Percentiles rank a stretch among this genome's conserved stretches.
phyloP scores from a whole-genome alignment of 2,888 invertebrate genomes.

The Patella depressa region DNA sequence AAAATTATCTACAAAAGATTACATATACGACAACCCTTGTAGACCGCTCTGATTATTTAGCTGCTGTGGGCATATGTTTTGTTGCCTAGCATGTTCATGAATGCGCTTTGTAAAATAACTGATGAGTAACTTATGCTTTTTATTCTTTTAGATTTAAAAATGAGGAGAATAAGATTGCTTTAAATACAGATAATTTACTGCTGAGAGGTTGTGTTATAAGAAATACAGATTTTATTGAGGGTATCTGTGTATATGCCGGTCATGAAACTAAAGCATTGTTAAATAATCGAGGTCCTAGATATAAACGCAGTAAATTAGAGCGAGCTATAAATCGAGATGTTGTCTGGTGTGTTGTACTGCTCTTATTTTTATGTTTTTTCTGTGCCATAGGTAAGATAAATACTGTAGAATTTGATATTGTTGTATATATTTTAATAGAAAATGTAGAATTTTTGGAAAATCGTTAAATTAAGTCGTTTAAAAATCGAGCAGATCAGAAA shows the following conservation, averaged over 20 bases:
- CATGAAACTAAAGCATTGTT: slow-evolving; percentile 98
- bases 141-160: slow-evolving; percentile 73
- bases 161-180: slow-evolving; percentile 66
- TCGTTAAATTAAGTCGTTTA: too few relatives aligned
- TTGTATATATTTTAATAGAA: too few relatives aligned
- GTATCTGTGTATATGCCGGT: slow-evolving; percentile 95
- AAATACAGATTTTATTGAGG: slow-evolving; percentile 96
- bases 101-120: too few relatives aligned
- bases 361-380: slow-evolving; percentile 89
- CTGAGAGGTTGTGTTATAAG: slow-evolving; percentile 94
- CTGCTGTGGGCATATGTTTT: too few relatives aligned
- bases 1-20: too few relatives aligned
- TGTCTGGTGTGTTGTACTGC: slow-evolving; percentile 94
- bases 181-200: slow-evolving; percentile 86
- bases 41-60: too few relatives aligned
- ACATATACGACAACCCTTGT: too few relatives aligned
- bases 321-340: slow-evolving; percentile 95
- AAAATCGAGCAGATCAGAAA: too few relatives aligned
- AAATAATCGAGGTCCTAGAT: slow-evolving; percentile 94
- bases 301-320: slow-evolving; percentile 92
- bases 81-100: too few relatives aligned
- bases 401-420: background rate
- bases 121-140: too few relatives aligned
- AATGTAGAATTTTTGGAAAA: too few relatives aligned
- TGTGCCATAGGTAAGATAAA: slow-evolving; percentile 83